A percentile compares a stretch with the other conserved stretches of the same genome.
phyloP scores from a whole-genome alignment of 2,888 invertebrate species.

The Torymus tubicola region DNA sequence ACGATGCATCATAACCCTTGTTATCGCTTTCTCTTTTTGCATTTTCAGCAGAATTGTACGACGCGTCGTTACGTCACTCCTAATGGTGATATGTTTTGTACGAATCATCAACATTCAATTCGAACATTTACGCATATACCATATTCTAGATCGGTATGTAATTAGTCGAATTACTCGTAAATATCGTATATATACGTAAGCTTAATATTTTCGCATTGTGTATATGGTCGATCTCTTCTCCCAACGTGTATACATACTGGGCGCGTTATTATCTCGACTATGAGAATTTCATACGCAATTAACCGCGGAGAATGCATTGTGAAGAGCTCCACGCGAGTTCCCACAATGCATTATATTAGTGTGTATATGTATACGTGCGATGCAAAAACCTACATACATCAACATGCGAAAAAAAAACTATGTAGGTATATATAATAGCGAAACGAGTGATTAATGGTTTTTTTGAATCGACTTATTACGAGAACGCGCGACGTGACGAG shows the following conservation, averaged over 20 bases:
- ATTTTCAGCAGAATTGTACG: too few species aligned
- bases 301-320: conserved; percentile 43
- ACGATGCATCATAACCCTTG: too few species aligned
- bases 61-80: too few species aligned
- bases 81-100: too few species aligned
- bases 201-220: not conserved
- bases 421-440: conserved; percentile 13
- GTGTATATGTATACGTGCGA: too few species aligned
- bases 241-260: not conserved
- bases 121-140: too few species aligned
- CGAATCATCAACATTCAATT: too few species aligned
- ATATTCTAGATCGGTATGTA: too few species aligned
- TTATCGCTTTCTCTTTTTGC: too few species aligned
- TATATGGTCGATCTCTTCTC: conserved; percentile 11
- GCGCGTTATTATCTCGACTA: conserved; percentile 14
- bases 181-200: too few species aligned
- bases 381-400: not conserved
- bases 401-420: not conserved
- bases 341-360: conserved; percentile 10
- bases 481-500: not conserved
- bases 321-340: conserved; percentile 16
- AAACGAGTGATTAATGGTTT: conserved; percentile 28
- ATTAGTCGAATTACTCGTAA: too few species aligned
- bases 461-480: conserved; percentile 2
- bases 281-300: conserved; percentile 47